Evolutionary conservation across 2,113 vertebrate genomes (phyloP).

Genomic region (Melanocharis versteri): DNA sequence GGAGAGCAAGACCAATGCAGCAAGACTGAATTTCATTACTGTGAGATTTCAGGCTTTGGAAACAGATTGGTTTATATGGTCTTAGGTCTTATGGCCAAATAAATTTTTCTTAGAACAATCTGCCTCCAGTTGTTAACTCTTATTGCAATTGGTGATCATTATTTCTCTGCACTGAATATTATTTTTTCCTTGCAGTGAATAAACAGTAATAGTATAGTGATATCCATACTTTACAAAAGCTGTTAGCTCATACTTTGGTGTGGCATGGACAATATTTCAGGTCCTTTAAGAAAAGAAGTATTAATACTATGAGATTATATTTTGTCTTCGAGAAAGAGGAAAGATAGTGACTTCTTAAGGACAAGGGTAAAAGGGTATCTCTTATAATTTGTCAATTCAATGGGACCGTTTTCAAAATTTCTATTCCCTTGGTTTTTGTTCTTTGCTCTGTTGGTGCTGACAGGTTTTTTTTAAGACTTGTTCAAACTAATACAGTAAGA

Average conservation of each 20-base stretch:
- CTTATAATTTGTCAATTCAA: neutral
- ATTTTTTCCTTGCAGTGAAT: neutral
- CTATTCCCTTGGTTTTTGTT: constrained; percentile 1
- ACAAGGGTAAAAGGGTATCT: neutral
- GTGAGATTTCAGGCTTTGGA: neutral
- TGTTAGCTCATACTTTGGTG: neutral
- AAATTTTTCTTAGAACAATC: neutral
- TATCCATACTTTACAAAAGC: neutral
- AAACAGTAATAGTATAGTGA: neutral
- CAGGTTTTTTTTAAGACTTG: neutral
- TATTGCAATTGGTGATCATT: neutral
- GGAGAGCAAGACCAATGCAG: neutral
- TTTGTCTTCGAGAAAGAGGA: neutral
- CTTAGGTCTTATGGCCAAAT: neutral
- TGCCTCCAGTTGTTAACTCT: neutral
- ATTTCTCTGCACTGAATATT: neutral
- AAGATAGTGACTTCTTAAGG: neutral
- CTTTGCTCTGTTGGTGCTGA: neutral
- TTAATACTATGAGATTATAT: neutral
- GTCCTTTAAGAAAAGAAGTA: neutral
- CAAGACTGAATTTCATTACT: neutral
- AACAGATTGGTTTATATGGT: neutral
- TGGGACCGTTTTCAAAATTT: neutral
- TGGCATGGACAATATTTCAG: neutral
- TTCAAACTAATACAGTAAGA: neutral